Conservation (phyloP, 1,140 invertebrate genomes). For the Manduca sexta region DNA sequence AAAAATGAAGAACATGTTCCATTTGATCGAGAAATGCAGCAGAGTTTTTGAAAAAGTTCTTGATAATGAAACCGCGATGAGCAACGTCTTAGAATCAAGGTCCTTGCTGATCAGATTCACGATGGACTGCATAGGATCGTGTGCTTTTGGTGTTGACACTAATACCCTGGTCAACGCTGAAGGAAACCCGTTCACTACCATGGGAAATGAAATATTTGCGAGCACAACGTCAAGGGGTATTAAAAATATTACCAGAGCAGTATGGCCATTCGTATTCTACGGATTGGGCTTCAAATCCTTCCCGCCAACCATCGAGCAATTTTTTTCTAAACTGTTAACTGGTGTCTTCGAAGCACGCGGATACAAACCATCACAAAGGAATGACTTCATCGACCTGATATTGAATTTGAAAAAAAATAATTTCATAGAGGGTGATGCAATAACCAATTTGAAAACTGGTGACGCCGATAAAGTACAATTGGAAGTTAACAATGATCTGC, state of each 20-base stretch:
- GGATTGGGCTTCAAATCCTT: constrained; percentile 10
- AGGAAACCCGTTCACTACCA: constrained; percentile 59
- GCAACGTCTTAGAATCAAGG: constrained; percentile 38
- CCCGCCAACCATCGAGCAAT: constrained; percentile 1
- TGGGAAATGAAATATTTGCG: constrained; percentile 42
- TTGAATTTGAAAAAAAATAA: constrained; percentile 22
- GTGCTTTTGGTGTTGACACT: constrained; percentile 73
- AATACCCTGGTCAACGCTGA: constrained; percentile 64
- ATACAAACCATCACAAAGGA: constrained; percentile 10
- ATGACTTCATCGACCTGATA: constrained; percentile 29
- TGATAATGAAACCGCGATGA: constrained; percentile 11
- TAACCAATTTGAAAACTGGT: constrained; percentile 16
- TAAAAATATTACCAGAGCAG: constrained; percentile 3
- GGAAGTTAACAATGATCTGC: constrained; percentile 52
- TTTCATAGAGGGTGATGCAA: constrained; percentile 13
- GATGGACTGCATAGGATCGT: constrained; percentile 73
- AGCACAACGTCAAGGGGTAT: background rate
- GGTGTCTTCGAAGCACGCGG: constrained; percentile 10
- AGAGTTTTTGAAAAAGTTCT: constrained; percentile 43
- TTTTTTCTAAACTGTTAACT: constrained; percentile 16
- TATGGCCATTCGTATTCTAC: constrained; percentile 24
- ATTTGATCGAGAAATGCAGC: constrained; percentile 49
- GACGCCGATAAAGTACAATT: constrained; percentile 5
- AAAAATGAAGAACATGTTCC: constrained; percentile 75
- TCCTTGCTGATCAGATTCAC: constrained; percentile 59